Evolutionary conservation across 2,888 invertebrate species (phyloP).

Genomic region (Cheilosia urbana): DNA sequence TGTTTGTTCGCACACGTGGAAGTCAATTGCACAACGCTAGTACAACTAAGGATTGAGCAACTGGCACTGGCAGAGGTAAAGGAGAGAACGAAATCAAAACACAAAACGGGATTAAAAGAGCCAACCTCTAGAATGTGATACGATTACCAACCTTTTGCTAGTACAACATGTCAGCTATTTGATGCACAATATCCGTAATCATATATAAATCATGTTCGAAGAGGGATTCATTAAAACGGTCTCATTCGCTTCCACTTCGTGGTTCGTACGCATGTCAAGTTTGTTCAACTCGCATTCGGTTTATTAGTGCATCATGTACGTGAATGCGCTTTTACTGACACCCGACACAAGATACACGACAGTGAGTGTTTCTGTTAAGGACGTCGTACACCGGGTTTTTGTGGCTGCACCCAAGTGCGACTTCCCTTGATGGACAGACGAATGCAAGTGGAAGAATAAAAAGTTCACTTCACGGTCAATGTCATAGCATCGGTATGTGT

Average conservation of each 20-base stretch:
- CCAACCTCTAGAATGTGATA: constrained; percentile 56
- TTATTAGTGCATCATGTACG: constrained; percentile 56
- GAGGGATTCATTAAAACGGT: constrained; percentile 57
- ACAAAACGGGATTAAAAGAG: constrained; percentile 35
- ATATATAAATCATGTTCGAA: constrained; percentile 67
- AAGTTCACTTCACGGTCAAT: constrained; percentile 65
- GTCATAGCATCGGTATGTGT: constrained; percentile 36
- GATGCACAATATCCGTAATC: constrained; percentile 71
- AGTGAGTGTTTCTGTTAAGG: constrained; percentile 53
- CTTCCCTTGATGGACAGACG: constrained; percentile 32
- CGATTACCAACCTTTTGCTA: constrained; percentile 64
- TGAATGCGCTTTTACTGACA: constrained; percentile 65
- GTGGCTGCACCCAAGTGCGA: constrained; percentile 33
- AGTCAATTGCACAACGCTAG: neutral
- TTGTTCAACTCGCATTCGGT: constrained; percentile 67
- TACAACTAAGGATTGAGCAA: constrained; percentile 2
- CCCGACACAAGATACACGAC: constrained; percentile 62
- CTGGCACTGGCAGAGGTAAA: neutral
- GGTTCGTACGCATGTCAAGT: constrained; percentile 68
- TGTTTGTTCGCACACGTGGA: constrained; percentile 33
- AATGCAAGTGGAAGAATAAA: constrained; percentile 22
- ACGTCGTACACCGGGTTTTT: constrained; percentile 33
- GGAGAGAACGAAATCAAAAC: neutral
- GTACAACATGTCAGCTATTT: constrained; percentile 70
- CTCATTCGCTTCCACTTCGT: constrained; percentile 58